A percentile compares a stretch with the other conserved stretches of the same genome.
Evolutionary conservation across 53 echinoderm and acorn worm species (phyloP).

Genomic region (Arbacia lixula): DNA sequence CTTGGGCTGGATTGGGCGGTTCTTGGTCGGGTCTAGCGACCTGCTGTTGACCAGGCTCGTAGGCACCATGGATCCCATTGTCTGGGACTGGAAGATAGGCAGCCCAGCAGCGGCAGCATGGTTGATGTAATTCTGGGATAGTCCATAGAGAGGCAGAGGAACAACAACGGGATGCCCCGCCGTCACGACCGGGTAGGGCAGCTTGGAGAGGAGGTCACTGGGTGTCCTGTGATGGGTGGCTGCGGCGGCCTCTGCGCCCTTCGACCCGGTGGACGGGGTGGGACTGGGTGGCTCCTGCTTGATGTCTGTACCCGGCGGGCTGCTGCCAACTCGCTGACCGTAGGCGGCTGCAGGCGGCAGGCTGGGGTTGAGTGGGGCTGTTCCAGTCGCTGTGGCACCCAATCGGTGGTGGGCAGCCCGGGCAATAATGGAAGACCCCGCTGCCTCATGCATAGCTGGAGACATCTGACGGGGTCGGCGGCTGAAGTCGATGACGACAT

Average conservation of each 20-base stretch:
- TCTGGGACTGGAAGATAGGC: slow-evolving; percentile 1
- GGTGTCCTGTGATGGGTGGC: slow-evolving; percentile 30
- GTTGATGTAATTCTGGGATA: slow-evolving; percentile 40
- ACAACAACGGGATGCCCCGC: slow-evolving; percentile 28
- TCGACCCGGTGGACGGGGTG: slow-evolving; percentile 4
- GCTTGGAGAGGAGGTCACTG: slow-evolving; percentile 47
- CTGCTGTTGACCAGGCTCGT: slow-evolving; percentile 10
- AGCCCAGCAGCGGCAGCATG: slow-evolving; percentile 37
- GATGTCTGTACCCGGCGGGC: slow-evolving; percentile 38
- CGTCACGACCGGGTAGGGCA: neutral
- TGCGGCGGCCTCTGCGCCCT: neutral
- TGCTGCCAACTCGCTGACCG: slow-evolving; percentile 47
- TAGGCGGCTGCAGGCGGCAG: slow-evolving; percentile 44
- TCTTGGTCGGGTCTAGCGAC: slow-evolving; percentile 14
- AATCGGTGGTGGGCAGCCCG: slow-evolving; percentile 3
- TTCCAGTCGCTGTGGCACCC: neutral
- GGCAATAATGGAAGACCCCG: neutral
- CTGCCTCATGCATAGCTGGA: neutral
- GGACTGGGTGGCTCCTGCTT: slow-evolving; percentile 51
- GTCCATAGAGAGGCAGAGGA: slow-evolving; percentile 29
- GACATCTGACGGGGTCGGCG: slow-evolving; percentile 6
- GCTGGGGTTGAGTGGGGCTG: slow-evolving; percentile 3
- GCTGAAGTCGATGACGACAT: slow-evolving; percentile 44
- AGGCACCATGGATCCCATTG: slow-evolving; percentile 22
- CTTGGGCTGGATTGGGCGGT: slow-evolving; percentile 47